Conservation (phyloP, 1,140 invertebrate genomes). For the Octopus bimaculoides region DNA sequence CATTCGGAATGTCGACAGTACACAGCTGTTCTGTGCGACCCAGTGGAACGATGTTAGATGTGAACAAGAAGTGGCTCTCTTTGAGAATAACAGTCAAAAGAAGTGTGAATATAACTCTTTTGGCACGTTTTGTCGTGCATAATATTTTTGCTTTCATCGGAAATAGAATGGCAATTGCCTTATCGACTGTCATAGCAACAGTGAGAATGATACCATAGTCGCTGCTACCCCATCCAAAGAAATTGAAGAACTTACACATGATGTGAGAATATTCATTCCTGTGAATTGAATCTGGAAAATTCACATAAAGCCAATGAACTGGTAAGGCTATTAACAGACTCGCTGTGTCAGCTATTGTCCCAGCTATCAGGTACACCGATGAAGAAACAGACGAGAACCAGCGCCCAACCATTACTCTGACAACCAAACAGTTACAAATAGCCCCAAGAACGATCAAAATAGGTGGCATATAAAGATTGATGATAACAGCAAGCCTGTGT, state of each 20-base stretch:
- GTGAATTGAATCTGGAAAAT: slow-evolving; percentile 36
- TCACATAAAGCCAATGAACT: slow-evolving; percentile 42
- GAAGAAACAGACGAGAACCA: slow-evolving; percentile 42
- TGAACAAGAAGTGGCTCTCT: slow-evolving; percentile 41
- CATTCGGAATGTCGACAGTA: slow-evolving; percentile 26
- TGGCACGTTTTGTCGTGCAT: slow-evolving; percentile 33
- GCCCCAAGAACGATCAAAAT: slow-evolving; percentile 33
- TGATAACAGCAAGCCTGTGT: slow-evolving; percentile 16
- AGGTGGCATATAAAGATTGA: slow-evolving; percentile 41
- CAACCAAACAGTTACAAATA: slow-evolving; percentile 38
- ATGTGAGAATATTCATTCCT: slow-evolving; percentile 21
- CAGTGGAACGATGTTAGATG: slow-evolving; percentile 35
- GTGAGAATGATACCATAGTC: slow-evolving; percentile 41
- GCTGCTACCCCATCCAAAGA: slow-evolving; percentile 42
- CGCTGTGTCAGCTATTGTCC: slow-evolving; percentile 33
- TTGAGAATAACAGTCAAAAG: slow-evolving; percentile 31
- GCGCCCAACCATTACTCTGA: slow-evolving; percentile 38
- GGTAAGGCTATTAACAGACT: slow-evolving; percentile 38
- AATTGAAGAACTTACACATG: slow-evolving; percentile 47
- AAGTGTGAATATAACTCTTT: slow-evolving; percentile 23
- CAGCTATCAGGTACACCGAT: slow-evolving; percentile 41
- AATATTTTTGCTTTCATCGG: slow-evolving; percentile 29
- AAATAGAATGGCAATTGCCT: slow-evolving; percentile 37
- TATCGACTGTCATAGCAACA: slow-evolving; percentile 38
- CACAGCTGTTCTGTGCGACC: slow-evolving; percentile 36